phyloP scores from a whole-genome alignment of 2,113 vertebrate species.

The Chroicocephalus ridibundus region DNA sequence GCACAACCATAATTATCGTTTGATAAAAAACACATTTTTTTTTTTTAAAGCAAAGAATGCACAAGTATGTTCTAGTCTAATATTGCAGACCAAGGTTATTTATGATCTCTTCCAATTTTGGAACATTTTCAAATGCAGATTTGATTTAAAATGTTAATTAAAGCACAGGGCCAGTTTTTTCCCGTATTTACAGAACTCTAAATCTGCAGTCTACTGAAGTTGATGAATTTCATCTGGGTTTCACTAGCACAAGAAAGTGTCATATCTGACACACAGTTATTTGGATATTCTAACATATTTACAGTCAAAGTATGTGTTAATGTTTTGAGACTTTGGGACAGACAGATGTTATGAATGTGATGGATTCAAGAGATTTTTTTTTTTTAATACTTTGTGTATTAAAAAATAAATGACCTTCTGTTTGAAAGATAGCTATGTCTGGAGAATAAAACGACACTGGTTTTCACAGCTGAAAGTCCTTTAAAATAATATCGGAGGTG shows the following conservation, averaged over 20 bases:
- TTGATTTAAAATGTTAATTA: constrained; percentile 72
- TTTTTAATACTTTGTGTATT: background rate
- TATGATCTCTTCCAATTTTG: constrained; percentile 49
- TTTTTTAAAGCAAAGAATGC: constrained; percentile 11
- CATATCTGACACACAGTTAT: constrained; percentile 43
- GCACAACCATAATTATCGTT: background rate
- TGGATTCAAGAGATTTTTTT: background rate
- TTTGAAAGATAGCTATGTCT: background rate
- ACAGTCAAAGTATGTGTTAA: constrained; percentile 20
- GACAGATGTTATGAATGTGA: constrained; percentile 47
- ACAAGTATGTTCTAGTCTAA: constrained; percentile 25
- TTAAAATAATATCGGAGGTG: constrained; percentile 12
- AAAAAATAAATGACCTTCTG: constrained; percentile 13
- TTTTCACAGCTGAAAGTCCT: constrained; percentile 8
- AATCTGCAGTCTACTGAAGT: constrained; percentile 37
- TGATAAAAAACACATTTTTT: background rate
- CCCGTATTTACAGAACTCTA: constrained; percentile 55
- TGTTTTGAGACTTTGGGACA: constrained; percentile 15
- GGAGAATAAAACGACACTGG: background rate
- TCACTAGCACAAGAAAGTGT: constrained; percentile 33
- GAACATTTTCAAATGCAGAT: constrained; percentile 59
- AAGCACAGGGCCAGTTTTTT: constrained; percentile 46
- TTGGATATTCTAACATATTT: constrained; percentile 39
- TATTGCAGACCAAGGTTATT: constrained; percentile 57
- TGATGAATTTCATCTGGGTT: constrained; percentile 63